phyloP scores from a whole-genome alignment of 2,888 invertebrate genomes.

The Yponomeuta plumbellus region DNA sequence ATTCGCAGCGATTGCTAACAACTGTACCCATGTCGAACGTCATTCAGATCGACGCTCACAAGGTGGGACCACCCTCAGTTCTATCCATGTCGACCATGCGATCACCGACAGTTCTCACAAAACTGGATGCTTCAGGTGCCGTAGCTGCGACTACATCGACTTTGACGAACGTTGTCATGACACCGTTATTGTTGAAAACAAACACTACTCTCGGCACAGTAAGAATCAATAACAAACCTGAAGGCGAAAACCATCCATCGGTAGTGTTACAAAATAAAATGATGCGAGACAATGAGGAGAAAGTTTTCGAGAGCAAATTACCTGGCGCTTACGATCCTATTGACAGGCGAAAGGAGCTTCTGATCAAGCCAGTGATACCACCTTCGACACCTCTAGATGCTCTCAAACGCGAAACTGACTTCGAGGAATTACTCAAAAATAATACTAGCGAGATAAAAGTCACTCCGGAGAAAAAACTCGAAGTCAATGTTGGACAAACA shows the following conservation, averaged over 20 bases:
- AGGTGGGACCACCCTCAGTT: constrained; percentile 48
- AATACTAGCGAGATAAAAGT: constrained; percentile 70
- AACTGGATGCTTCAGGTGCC: constrained; percentile 46
- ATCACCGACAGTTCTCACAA: constrained; percentile 51
- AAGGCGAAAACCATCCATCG: constrained; percentile 30
- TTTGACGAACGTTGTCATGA: constrained; percentile 52
- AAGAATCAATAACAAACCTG: constrained; percentile 44
- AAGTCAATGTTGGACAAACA: constrained; percentile 59
- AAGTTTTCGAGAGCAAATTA: constrained; percentile 26
- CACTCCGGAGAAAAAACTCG: constrained; percentile 60
- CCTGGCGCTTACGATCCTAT: constrained; percentile 25
- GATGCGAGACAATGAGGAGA: constrained; percentile 27
- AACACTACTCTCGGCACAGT: constrained; percentile 37
- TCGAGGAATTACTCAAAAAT: constrained; percentile 69
- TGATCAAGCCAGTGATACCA: constrained; percentile 24
- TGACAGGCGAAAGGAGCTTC: constrained; percentile 34
- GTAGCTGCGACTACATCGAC: constrained; percentile 45
- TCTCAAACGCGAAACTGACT: constrained; percentile 66
- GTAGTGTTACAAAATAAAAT: constrained; percentile 30
- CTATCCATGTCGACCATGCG: constrained; percentile 57
- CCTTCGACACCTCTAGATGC: constrained; percentile 29
- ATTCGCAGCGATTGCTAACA: constrained; percentile 52
- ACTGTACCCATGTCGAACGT: constrained; percentile 50
- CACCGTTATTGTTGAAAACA: constrained; percentile 57
- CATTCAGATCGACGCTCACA: constrained; percentile 54